A percentile compares a stretch with the other conserved stretches of the same genome.
phyloP scores from a whole-genome alignment of 2,113 vertebrate species.

The Dendropsophus ebraccatus region DNA sequence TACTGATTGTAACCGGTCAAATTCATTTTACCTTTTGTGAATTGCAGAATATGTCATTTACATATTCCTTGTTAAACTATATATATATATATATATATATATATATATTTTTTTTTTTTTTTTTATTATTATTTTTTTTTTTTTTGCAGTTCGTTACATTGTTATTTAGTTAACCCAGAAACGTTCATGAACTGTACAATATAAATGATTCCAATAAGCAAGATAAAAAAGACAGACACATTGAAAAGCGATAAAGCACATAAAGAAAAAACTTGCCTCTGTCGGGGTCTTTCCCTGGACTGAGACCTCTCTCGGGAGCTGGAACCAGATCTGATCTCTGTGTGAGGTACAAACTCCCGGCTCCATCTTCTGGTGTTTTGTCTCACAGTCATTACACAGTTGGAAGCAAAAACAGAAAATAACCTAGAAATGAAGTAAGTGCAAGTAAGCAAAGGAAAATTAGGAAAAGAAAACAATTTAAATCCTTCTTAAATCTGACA shows the following conservation, averaged over 20 bases:
- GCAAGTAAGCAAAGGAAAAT: not conserved
- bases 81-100: no score
- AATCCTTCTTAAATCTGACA: not conserved
- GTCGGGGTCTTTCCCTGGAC: conserved; percentile 45
- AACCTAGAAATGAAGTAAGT: not conserved
- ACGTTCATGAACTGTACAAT: not conserved
- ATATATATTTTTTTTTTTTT: no score
- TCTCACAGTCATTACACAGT: conserved; percentile 51
- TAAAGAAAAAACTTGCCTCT: conserved; percentile 40
- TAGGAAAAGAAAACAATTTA: not conserved
- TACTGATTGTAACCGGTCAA: not conserved
- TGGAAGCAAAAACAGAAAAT: conserved; percentile 14
- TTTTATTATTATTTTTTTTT: no score
- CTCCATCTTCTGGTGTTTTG: conserved; percentile 45
- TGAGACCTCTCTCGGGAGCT: conserved; percentile 51
- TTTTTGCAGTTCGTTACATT: no score
- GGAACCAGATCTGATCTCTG: conserved; percentile 30
- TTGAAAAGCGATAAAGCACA: not conserved
- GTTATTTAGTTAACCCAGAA: not conserved
- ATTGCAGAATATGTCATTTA: not conserved
- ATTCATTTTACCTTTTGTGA: not conserved
- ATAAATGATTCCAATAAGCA: not conserved
- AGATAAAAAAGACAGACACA: not conserved
- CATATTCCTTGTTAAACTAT: no score
- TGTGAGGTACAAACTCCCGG: conserved; percentile 40